Base-by-base conservation (phyloP, 2,113 vertebrate species). In the Eudyptes chrysolophus region DNA sequence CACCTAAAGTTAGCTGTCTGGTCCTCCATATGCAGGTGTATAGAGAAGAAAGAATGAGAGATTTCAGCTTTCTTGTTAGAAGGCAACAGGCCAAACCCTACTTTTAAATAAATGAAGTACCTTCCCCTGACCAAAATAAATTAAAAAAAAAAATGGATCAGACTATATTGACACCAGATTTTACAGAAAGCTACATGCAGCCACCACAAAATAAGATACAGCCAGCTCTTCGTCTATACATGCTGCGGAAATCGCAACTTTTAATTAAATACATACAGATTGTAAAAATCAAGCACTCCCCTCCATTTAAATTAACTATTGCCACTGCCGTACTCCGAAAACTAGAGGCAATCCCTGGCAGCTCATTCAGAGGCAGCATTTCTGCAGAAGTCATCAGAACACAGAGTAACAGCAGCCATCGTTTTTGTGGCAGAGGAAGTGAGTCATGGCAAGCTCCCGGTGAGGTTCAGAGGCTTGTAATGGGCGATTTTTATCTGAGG, bases 341-440 rank as follows among this genome's bases (percentile, higher is more conserved):
- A 30, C 71, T 18, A 64, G 2, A 85, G 48, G 49, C 87, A 89
- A 70, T 26, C 69, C 82, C 82, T 42, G 58, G 66, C 66, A 84
- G 81, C 55, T 65, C 3, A 4, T 48, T 82, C 82, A 90, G 82
- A 90, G 30, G 54, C 71, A 61, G 40, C 19, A 51, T 74, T 96
- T 81, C 88, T 85, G 93, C 70, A 92, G 61, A 87, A 90, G n/a
- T 79, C 87, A 79, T 86, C 75, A 91, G 75, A 82, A 62, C 30
- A 36, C 4, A 0, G 65, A 94, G 58, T 36, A 85, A 69, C n/a
- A 62, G 84, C 9, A 3, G 20, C 26, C 49, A 11, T 71, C 7
- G 0, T 60, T 81, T 92, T 10, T 69, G 75, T 27, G 48, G 80
- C 52, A 82, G 69, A 95, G 87, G 94, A 97, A 96, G 70, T 94